Conservation (phyloP, 2,888 invertebrate genomes). For the Tolmerus cingulatus region DNA sequence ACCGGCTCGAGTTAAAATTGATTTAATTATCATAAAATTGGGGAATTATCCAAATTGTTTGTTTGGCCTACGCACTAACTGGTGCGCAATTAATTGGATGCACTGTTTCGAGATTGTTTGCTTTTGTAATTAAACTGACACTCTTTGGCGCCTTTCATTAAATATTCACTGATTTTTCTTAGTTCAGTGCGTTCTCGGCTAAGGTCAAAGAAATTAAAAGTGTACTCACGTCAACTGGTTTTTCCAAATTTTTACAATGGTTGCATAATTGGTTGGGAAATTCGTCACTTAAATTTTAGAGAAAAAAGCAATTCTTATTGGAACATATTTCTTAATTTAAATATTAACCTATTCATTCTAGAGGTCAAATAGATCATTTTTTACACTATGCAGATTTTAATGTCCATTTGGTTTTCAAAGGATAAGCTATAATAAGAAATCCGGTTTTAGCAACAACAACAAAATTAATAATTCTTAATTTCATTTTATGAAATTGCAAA, state of each 20-base stretch:
- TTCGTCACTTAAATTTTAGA: no score
- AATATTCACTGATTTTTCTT: not conserved
- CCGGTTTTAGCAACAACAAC: no score
- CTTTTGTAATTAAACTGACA: not conserved
- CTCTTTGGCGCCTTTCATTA: not conserved
- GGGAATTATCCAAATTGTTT: not conserved
- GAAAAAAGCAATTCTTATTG: no score
- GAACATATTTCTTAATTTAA: no score
- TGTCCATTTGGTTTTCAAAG: no score
- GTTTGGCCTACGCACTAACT: not conserved
- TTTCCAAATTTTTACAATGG: not conserved
- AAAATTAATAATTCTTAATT: no score
- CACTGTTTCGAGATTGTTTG: not conserved
- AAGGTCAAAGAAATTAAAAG: not conserved
- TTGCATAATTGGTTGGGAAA: no score
- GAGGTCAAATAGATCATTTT: no score
- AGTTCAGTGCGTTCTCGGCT: not conserved
- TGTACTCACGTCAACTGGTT: not conserved
- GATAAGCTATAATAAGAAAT: no score
- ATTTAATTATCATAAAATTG: not conserved
- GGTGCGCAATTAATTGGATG: not conserved
- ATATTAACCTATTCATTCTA: no score
- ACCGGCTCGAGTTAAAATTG: not conserved
- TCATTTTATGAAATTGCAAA: no score
- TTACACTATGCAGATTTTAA: no score